Conservation (phyloP, 2,888 invertebrate species). For the Halictus quadricinctus region DNA sequence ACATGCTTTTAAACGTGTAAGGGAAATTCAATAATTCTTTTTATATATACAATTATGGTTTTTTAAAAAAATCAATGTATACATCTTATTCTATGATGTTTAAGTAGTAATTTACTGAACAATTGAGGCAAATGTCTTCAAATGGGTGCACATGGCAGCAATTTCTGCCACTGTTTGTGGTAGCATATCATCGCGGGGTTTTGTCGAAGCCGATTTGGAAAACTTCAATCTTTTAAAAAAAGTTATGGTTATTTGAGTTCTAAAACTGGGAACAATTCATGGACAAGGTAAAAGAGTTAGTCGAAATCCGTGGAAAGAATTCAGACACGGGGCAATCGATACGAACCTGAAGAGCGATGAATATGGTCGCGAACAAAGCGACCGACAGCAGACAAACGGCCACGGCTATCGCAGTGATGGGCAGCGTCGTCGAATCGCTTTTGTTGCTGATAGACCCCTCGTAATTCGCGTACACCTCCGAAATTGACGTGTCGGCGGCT, state of each 20-base stretch:
- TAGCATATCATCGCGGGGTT: no score
- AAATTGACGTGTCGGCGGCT: constrained; percentile 67
- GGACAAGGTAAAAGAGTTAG: not conserved
- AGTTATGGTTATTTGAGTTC: not conserved
- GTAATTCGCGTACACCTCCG: constrained; percentile 66
- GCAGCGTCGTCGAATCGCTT: constrained; percentile 75
- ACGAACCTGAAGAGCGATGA: constrained; percentile 89
- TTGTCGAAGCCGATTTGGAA: not conserved
- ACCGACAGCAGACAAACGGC: constrained; percentile 88
- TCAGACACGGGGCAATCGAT: not conserved
- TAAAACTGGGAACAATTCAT: not conserved
- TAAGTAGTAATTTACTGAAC: no score
- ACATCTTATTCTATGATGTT: no score
- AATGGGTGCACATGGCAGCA: no score
- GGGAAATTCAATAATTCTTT: no score
- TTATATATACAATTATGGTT: no score
- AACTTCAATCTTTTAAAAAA: not conserved
- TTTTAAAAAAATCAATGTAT: no score
- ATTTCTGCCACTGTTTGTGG: no score
- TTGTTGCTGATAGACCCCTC: constrained; percentile 63
- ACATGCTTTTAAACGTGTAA: no score
- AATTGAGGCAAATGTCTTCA: no score
- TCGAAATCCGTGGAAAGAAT: not conserved
- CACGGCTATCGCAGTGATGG: constrained; percentile 87
- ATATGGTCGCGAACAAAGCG: constrained; percentile 88